Evolutionary conservation across 1,140 invertebrate species (phyloP).

Genomic region (Schlechtendalia chinensis): DNA sequence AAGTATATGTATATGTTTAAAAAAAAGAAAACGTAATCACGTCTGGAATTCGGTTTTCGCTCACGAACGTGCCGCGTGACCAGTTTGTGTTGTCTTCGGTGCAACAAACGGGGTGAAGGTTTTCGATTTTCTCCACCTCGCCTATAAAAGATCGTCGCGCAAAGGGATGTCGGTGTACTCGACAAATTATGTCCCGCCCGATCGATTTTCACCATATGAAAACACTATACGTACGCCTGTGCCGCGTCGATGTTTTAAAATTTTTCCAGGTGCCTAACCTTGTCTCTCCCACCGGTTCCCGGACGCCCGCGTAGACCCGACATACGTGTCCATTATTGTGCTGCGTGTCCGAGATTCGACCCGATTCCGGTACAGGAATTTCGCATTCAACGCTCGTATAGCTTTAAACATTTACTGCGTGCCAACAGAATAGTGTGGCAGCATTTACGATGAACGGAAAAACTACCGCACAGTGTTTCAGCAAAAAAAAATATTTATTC

Average conservation of each 20-base stretch:
- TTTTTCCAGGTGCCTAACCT: slow-evolving; percentile 12
- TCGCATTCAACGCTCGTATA: slow-evolving; percentile 23
- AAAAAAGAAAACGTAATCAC: background rate
- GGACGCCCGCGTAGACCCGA: background rate
- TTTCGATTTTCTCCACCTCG: too few species aligned
- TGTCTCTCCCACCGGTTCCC: too few species aligned
- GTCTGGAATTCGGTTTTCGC: background rate
- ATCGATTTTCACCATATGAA: slow-evolving; percentile 1
- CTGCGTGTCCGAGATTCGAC: slow-evolving; percentile 32
- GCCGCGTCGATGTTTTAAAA: background rate
- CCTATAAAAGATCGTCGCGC: background rate
- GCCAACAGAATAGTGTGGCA: too few species aligned
- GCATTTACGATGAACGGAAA: too few species aligned
- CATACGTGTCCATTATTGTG: slow-evolving; percentile 26
- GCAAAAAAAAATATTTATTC: too few species aligned
- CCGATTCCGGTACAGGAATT: background rate
- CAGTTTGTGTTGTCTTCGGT: too few species aligned
- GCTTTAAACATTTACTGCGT: too few species aligned
- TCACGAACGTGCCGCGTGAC: too few species aligned
- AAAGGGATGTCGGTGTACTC: background rate
- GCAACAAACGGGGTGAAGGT: too few species aligned
- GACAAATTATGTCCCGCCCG: slow-evolving; percentile 20
- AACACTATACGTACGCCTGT: too few species aligned
- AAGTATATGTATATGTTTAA: too few species aligned
- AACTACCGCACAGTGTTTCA: too few species aligned